phyloP scores from a whole-genome alignment of 2,888 invertebrate species.

The Syrphus vitripennis region DNA sequence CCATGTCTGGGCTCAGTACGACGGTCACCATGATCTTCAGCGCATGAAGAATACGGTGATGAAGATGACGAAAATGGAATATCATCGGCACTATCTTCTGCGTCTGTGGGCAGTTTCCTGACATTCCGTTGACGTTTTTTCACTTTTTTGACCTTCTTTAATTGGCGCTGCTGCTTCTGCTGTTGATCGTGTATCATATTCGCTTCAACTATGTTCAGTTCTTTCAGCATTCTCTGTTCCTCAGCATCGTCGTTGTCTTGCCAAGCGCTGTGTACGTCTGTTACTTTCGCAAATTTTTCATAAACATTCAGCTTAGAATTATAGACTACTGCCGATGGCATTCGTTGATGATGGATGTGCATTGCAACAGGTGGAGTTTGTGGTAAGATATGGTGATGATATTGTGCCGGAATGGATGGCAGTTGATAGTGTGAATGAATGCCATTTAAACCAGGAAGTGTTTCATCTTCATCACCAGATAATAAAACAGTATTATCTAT shows the following conservation, averaged over 20 bases:
- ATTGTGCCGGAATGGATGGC: constrained; percentile 19
- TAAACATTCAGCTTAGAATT: constrained; percentile 72
- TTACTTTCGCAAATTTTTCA: constrained; percentile 76
- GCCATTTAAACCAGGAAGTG: background rate
- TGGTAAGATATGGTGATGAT: constrained; percentile 39
- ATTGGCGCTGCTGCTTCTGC: constrained; percentile 53
- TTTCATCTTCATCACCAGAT: background rate
- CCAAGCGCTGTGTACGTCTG: constrained; percentile 79
- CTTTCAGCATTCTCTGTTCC: constrained; percentile 67
- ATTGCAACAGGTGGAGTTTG: constrained; percentile 35
- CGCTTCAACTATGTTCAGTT: constrained; percentile 67
- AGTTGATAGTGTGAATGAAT: constrained; percentile 23
- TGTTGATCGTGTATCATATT: constrained; percentile 48
- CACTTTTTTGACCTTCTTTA: constrained; percentile 73
- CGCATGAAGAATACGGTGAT: constrained; percentile 82
- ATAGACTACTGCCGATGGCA: constrained; percentile 34
- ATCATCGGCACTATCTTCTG: constrained; percentile 61
- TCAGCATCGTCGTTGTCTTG: constrained; percentile 77
- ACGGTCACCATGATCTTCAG: constrained; percentile 75
- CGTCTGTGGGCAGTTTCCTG: constrained; percentile 34
- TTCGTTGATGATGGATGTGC: constrained; percentile 39
- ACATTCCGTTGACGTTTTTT: constrained; percentile 73
- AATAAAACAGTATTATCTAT: background rate
- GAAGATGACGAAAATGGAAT: constrained; percentile 73
- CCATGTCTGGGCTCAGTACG: background rate